Conservation (phyloP, 2,888 invertebrate species). For the Pheosia gnoma region DNA sequence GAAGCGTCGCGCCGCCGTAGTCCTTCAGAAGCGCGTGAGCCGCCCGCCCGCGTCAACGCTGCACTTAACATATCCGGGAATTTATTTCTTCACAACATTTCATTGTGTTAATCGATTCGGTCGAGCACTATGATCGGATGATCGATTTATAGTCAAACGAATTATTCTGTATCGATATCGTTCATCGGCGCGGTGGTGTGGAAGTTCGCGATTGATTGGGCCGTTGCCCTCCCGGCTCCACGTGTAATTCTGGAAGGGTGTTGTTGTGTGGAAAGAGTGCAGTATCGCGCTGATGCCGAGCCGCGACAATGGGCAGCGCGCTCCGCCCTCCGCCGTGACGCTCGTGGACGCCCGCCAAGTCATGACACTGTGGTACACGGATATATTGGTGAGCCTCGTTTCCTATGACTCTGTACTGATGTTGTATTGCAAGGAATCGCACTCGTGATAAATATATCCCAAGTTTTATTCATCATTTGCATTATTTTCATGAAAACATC, state of each 20-base stretch:
- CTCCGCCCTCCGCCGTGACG: slow-evolving; percentile 66
- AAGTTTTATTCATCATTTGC: not conserved
- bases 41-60: slow-evolving; percentile 56
- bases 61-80: slow-evolving; percentile 47
- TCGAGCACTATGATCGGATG: slow-evolving; percentile 33
- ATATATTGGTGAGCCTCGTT: slow-evolving; percentile 75
- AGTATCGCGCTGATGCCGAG: slow-evolving; percentile 59
- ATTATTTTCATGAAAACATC: not conserved
- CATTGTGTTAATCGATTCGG: slow-evolving; percentile 38
- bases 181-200: slow-evolving; percentile 51
- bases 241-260: slow-evolving; percentile 47
- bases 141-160: slow-evolving; percentile 48
- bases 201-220: slow-evolving; percentile 51
- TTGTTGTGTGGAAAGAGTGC: slow-evolving; percentile 57
- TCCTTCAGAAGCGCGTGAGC: slow-evolving; percentile 66
- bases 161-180: slow-evolving; percentile 42
- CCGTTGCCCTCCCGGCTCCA: slow-evolving; percentile 53
- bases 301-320: slow-evolving; percentile 73
- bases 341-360: slow-evolving; percentile 75
- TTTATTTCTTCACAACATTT: slow-evolving; percentile 43
- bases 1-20: slow-evolving; percentile 58
- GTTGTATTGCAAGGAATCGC: slow-evolving; percentile 10
- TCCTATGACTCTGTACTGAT: slow-evolving; percentile 19
- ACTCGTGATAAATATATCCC: slow-evolving; percentile 7
- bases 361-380: slow-evolving; percentile 82